Conservation (phyloP, 2,888 invertebrate genomes). For the Melolontha melolontha region DNA sequence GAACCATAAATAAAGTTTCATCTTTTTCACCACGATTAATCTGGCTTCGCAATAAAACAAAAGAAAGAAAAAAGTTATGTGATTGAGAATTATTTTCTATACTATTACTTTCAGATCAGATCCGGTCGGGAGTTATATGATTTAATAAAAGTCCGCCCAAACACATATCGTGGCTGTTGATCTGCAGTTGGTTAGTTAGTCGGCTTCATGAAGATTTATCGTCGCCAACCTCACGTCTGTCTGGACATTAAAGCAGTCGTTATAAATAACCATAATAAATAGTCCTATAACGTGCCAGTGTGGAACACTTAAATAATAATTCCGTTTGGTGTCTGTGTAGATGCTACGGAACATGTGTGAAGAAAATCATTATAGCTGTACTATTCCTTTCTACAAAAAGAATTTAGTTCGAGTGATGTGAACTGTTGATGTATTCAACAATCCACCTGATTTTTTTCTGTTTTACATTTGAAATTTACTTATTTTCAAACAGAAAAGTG, state of each 20-base stretch:
- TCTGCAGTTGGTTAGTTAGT: conserved; percentile 27
- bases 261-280: conserved; percentile 40
- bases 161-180: conserved; percentile 15
- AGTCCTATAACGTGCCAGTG: conserved; percentile 23
- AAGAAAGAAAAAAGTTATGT: too few species aligned
- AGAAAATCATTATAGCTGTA: conserved; percentile 24
- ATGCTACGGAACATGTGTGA: conserved; percentile 33
- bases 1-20: too few species aligned
- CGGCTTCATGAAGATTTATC: conserved; percentile 40
- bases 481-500: too few species aligned
- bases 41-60: too few species aligned
- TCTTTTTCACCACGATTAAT: too few species aligned
- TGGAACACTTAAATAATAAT: conserved; percentile 31
- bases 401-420: not conserved
- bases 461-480: not conserved
- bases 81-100: conserved; percentile 2
- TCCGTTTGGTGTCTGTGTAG: conserved; percentile 8
- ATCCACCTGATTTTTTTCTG: not conserved
- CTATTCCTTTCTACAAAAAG: too few species aligned
- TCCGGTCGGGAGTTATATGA: conserved; percentile 24
- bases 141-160: conserved; percentile 33
- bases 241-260: conserved; percentile 38
- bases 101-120: not conserved
- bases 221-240: conserved; percentile 37
- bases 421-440: conserved; percentile 2